A percentile compares a stretch with the other conserved stretches of the same genome.
Evolutionary conservation across 2,888 invertebrate genomes (phyloP).

Genomic region (Melanargia galathea): DNA sequence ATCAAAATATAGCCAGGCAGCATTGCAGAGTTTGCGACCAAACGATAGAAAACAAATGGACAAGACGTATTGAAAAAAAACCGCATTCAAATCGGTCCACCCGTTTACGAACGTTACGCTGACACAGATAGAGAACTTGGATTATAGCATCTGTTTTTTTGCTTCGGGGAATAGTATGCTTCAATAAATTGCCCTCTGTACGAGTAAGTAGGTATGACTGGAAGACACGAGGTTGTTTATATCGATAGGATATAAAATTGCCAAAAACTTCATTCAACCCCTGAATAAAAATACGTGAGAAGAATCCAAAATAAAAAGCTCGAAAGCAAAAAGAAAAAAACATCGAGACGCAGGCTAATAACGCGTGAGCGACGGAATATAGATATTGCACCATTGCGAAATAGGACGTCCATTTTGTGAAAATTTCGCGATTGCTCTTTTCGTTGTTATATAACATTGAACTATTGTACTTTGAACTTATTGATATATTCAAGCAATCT

Average conservation of each 20-base stretch:
- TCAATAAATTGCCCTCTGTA: too few relatives aligned
- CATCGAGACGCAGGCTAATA: constrained; percentile 5
- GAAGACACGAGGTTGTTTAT: too few relatives aligned
- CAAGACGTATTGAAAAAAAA: too few relatives aligned
- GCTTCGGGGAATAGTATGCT: too few relatives aligned
- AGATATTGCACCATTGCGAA: constrained; percentile 34
- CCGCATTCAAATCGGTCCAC: too few relatives aligned
- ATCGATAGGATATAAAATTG: too few relatives aligned
- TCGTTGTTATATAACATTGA: constrained; percentile 42
- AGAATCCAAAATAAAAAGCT: neutral
- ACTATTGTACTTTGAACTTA: constrained; percentile 9
- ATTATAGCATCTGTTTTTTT: too few relatives aligned
- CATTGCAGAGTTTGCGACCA: neutral
- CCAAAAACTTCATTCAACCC: too few relatives aligned
- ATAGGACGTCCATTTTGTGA: constrained; percentile 42
- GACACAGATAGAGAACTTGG: too few relatives aligned
- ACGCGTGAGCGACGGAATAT: constrained; percentile 9
- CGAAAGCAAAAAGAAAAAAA: neutral
- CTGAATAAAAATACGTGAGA: neutral
- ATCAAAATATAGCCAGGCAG: neutral
- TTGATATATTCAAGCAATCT: neutral
- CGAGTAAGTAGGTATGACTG: too few relatives aligned
- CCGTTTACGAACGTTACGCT: too few relatives aligned
- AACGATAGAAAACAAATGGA: too few relatives aligned
- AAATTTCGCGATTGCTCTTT: constrained; percentile 36